Base-by-base conservation (phyloP, 2,888 invertebrate species). In the Stomorhina lunata region DNA sequence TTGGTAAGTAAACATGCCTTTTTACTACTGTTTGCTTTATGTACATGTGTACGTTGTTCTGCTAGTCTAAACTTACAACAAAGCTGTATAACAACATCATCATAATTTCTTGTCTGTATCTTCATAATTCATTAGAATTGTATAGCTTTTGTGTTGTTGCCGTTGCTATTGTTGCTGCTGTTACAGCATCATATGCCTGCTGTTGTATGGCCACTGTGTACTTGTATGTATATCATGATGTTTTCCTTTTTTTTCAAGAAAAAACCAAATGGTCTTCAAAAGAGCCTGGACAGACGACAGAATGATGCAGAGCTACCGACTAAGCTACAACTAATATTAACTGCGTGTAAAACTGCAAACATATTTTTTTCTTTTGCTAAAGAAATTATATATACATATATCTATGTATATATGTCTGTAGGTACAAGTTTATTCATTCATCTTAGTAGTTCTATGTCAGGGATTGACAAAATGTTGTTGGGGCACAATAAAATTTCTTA, bases 81-180 rank as follows among this genome's bases (percentile, higher is more conserved):
- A 55, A 37, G 17, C 27, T 32, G 50, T 37, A 15, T 17, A 17
- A 57, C 50, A 80, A 53, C 32, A 50, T 61, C 59, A 61, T 68
- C 69, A 69, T 77, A 69, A 63, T 63, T 81, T 72, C 71, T 72
- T 76, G 65, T 66, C 45, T 66, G 27, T 32, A 59, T 55, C 57
- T 76, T 61, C 43, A 72, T 72, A 72, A 72, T 71, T 76, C 50
- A 71, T 59, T 66, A 71, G 22, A 63, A 32, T 17, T 65, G 27
- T 53, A 34, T 48, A 37, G 32, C 9, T 57, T n/a, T n/a, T n/a
- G n/a, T n/a, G n/a, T 57, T 37, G 29, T 15, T 1, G 27, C n/a
- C 48, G 9, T 43, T 32, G 45, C 45, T 71, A 45, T 27, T 40
- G 25, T 20, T 22, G 2, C 15, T 29, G 29, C n/a, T 72, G 72